Conservation (phyloP, 2,888 invertebrate species). For the Laothoe populi region DNA sequence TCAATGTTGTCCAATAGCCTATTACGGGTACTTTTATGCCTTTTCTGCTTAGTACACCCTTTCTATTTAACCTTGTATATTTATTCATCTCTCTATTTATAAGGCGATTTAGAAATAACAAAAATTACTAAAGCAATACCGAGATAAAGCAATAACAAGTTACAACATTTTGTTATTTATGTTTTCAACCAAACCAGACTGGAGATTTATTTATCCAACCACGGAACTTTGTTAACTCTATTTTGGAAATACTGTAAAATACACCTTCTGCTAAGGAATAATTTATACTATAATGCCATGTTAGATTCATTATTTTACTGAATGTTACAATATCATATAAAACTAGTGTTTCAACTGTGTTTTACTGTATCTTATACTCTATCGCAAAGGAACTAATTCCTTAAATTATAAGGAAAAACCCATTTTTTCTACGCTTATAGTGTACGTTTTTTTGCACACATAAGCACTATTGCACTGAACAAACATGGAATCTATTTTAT, state of each 20-base stretch:
- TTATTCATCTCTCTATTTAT: not conserved
- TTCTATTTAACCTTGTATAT: no score
- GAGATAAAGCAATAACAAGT: constrained; percentile 7
- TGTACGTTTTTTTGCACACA: no score
- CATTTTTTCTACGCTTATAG: no score
- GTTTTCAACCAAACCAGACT: not conserved
- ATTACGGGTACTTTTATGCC: no score
- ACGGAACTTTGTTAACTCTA: not conserved
- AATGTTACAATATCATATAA: not conserved
- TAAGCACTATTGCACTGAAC: no score
- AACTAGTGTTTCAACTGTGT: no score
- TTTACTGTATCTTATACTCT: no score
- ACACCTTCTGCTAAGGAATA: not conserved
- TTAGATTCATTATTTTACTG: not conserved
- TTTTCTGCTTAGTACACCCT: no score
- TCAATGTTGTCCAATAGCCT: no score
- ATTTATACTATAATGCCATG: not conserved
- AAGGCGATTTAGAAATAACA: not conserved
- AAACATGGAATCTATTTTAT: no score
- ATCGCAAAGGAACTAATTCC: no score
- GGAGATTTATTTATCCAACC: constrained; percentile 1
- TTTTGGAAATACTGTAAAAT: not conserved
- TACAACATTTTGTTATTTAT: constrained; percentile 7
- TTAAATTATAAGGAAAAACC: no score
- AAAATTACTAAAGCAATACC: constrained; percentile 4